Base-by-base conservation (phyloP, 2,888 invertebrate species). In the Plutella xylostella region DNA sequence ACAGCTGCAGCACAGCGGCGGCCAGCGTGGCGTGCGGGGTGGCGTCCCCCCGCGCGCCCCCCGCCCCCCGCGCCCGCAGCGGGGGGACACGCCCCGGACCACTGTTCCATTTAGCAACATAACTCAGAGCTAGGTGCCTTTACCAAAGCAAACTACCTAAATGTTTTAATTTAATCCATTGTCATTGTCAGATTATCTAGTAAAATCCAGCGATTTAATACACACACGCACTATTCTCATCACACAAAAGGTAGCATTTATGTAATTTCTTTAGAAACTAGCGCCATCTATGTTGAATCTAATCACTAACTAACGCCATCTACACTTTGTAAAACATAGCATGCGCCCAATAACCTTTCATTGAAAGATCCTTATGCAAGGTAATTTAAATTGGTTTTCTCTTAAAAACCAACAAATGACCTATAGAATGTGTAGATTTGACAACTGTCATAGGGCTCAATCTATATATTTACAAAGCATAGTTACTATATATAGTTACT, bases 41-140 rank as follows among this genome's bases (percentile, higher is more conserved):
- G n/a, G 31, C 21, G 11, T 20, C 14, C 19, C 66, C 53, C 9
- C 63, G 5, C 42, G n/a, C 3, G 42, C 19, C 65, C 53, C 11
- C 63, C 55, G 46, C 72, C 78, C 28, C 15, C n/a, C 72, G 2
- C 65, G 69, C 50, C 9, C 48, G 45, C 6, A 53, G 48, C 15
- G 47, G 45, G n/a, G 50, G 38, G 61, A 56, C 65, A 78, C 67
- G 42, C 82, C 80, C 4, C 79, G 63, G n/a, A 80, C 55, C 0
- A 55, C 45, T 3, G 66, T 74, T 3, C 55, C 54, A 50, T 57
- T 71, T 57, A 89, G 70, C n/a, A n/a, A n/a, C n/a, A n/a, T n/a
- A n/a, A n/a, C n/a, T n/a, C n/a, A n/a, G n/a, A n/a, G n/a, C n/a
- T n/a, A n/a, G n/a, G n/a, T n/a, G n/a, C n/a, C n/a, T n/a, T n/a